Evolutionary conservation across 2,797 vertebrate genomes (phyloP), one percentile per base, ranked within the genome.

Genomic region (Sebastes iracundus): DNA sequence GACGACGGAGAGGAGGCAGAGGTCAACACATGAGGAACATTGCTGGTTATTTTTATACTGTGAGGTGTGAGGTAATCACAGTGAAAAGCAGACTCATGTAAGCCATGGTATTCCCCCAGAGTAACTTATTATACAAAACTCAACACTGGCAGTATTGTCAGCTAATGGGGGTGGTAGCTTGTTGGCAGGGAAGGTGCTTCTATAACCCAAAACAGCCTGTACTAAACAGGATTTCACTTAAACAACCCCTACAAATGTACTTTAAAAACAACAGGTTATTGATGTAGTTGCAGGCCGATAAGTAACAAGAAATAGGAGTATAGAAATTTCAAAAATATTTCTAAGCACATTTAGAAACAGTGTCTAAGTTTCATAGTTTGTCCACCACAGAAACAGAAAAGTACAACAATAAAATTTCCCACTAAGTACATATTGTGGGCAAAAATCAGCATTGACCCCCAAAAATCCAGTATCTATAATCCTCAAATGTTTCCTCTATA

Each of bases 21-120:
- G 32, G 75, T 90, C 68, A 81, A 72, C 59, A 79, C 16, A 18
- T 0, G 58, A 75, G 46, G 58, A 53, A n/a, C 10, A 69, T 77
- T 66, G 72, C 13, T 64, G 42, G 5, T 38, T 76, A 27, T 62
- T 75, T 80, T 79, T 72, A 63, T n/a, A 69, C 1, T 60, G 56
- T 18, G 4, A 65, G 20, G 42, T 75, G 70, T 38, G 28, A 32
- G 4, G 16, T 65, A 61, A 70, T 63, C 10, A 16, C 22, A 49
- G 38, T 23, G 35, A 85, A 55, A 72, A 72, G 28, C 16, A 42
- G 35, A 72, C 63, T 74, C 3, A 27, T 63, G 22, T 11, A 11
- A 69, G 5, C 25, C 20, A 49, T 11, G 13, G 0, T 16, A 27
- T 32, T 46, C 58, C 12, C 33, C 4, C 5, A 13, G 32, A 3